Evolutionary conservation across 2,888 invertebrate species (phyloP).

Genomic region (Sesia apiformis): DNA sequence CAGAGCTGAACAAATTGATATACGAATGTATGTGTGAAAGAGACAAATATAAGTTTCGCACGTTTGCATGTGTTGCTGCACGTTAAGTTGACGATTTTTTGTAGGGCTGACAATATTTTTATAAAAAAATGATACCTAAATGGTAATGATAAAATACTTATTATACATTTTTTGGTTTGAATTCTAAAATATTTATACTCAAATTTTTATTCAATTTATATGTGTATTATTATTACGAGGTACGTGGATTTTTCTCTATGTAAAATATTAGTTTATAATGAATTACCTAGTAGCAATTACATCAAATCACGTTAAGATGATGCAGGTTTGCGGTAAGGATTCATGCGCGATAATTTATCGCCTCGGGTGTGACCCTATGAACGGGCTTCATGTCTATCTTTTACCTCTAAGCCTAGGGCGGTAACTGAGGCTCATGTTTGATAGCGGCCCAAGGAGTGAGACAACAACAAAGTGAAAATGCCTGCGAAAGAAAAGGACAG

Average conservation of each 20-base stretch:
- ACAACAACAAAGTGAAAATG: slow-evolving; percentile 27
- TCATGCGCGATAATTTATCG: slow-evolving; percentile 40
- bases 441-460: slow-evolving; percentile 44
- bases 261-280: no score
- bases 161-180: neutral
- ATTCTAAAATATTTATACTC: no score
- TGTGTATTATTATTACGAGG: no score
- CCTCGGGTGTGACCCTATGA: slow-evolving; percentile 49
- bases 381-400: slow-evolving; percentile 63
- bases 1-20: slow-evolving; percentile 36
- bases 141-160: neutral
- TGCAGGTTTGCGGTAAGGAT: slow-evolving; percentile 21
- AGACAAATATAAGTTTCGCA: slow-evolving; percentile 46
- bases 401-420: slow-evolving; percentile 71
- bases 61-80: slow-evolving; percentile 10
- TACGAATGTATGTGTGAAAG: slow-evolving; percentile 32
- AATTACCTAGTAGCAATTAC: no score
- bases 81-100: slow-evolving; percentile 9
- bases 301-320: slow-evolving; percentile 35
- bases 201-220: no score
- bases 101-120: slow-evolving; percentile 28
- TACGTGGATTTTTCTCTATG: no score
- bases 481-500: slow-evolving; percentile 41
- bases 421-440: slow-evolving; percentile 57
- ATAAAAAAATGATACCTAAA: neutral